phyloP scores from a whole-genome alignment of 64 coral and sea anemone species.

The Trachythela sp. region DNA sequence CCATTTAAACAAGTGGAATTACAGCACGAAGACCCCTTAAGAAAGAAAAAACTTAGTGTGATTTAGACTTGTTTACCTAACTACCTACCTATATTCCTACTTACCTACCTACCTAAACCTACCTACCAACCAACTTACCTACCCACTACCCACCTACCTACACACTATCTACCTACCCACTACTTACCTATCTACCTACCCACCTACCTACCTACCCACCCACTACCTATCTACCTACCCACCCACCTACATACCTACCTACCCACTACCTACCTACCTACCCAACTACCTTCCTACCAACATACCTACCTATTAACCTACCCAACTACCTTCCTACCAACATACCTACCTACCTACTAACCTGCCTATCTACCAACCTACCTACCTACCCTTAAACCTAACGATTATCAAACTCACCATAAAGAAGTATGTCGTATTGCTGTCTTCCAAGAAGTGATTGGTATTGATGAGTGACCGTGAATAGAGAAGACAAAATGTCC shows the following conservation, averaged over 20 bases:
- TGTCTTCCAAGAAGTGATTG: background rate
- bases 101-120: no score
- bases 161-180: background rate
- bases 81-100: background rate
- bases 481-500: background rate
- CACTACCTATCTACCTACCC: background rate
- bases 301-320: no score
- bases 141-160: background rate
- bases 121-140: background rate
- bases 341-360: no score
- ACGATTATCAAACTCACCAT: background rate
- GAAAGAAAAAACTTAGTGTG: background rate
- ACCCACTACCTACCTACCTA: background rate
- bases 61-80: background rate
- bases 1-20: background rate
- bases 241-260: background rate
- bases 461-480: background rate
- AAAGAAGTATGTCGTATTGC: background rate
- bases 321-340: no score
- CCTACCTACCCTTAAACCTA: no score
- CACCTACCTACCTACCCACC: background rate
- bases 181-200: background rate
- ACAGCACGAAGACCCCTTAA: background rate
- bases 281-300: background rate
- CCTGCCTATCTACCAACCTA: no score